These are phyloP conservation scores for Atopsyche davidsoni DNA, from an alignment of 1,140 invertebrate genomes.

Conservation along the genomic window DNA sequence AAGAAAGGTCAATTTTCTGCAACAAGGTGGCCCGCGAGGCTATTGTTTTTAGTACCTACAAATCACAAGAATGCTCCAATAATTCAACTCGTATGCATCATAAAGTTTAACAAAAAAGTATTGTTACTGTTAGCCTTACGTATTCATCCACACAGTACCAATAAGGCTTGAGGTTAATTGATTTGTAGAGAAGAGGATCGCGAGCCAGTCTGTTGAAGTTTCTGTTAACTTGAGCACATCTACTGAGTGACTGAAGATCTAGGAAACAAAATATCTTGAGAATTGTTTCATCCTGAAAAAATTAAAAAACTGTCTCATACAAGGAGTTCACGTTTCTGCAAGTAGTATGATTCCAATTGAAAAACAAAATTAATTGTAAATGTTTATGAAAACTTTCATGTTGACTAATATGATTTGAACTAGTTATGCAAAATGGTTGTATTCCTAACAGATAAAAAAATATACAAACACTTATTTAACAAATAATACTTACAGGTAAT, in stretches of 20 bases:
- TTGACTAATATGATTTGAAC: no score
- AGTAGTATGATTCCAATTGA: neutral
- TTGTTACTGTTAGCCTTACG: constrained; percentile 37
- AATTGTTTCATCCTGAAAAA: constrained; percentile 63
- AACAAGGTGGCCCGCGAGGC: constrained; percentile 62
- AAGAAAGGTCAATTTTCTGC: constrained; percentile 75
- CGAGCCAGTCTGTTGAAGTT: constrained; percentile 67
- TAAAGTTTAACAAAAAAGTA: constrained; percentile 11
- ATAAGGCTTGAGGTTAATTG: constrained; percentile 70
- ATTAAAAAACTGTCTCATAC: constrained; percentile 10
- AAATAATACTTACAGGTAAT: constrained; percentile 38
- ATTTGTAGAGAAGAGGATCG: constrained; percentile 70
- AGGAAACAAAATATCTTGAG: constrained; percentile 69
- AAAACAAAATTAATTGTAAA: constrained; percentile 6
- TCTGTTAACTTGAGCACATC: constrained; percentile 68
- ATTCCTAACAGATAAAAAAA: neutral
- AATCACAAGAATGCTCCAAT: constrained; percentile 12
- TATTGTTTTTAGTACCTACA: constrained; percentile 49
- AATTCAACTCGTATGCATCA: neutral
- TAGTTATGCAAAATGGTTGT: neutral
- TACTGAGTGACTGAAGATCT: constrained; percentile 70
- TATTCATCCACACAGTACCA: constrained; percentile 57
- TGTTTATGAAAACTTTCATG: no score
- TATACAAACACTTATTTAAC: no score
- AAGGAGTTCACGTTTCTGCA: neutral